These are phyloP conservation scores for Odontesthes bonariensis DNA, from an alignment of 2,113 vertebrate species.

Conservation along the genomic window DNA sequence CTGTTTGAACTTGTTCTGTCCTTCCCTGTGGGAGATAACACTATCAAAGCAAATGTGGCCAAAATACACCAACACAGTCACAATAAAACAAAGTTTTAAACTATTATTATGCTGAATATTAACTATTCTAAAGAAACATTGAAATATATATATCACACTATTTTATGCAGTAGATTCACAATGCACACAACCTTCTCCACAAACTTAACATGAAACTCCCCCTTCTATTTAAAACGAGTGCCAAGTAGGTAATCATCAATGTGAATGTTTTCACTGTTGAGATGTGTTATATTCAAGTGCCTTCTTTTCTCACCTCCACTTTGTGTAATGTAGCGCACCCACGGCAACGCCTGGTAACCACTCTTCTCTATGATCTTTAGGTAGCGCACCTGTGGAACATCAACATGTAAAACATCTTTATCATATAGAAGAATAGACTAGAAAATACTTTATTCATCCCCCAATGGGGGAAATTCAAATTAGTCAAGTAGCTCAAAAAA, in stretches of 20 bases:
- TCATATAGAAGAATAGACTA: too few relatives aligned
- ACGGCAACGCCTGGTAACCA: slow-evolving; percentile 86
- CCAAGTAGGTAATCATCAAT: slow-evolving; percentile 1
- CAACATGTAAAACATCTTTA: slow-evolving; percentile 18
- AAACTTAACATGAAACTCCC: neutral
- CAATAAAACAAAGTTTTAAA: too few relatives aligned
- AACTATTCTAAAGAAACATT: neutral
- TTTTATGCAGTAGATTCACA: neutral
- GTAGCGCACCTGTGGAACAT: slow-evolving; percentile 83
- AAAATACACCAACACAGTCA: too few relatives aligned
- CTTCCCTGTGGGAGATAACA: too few relatives aligned
- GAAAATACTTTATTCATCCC: too few relatives aligned
- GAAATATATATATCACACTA: neutral
- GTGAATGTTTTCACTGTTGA: slow-evolving; percentile 13
- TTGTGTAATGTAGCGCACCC: slow-evolving; percentile 88
- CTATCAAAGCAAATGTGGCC: too few relatives aligned
- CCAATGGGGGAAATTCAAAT: too few relatives aligned
- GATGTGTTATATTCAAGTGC: neutral
- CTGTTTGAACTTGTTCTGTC: too few relatives aligned
- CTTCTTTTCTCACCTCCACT: slow-evolving; percentile 83
- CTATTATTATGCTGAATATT: neutral
- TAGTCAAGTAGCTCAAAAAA: too few relatives aligned
- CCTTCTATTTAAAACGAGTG: neutral
- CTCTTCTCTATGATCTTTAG: slow-evolving; percentile 89
- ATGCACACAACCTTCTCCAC: neutral